Evolutionary conservation across 2,797 vertebrate species (phyloP), one percentile per base, ranked within the genome.

Genomic region (Cuculus canorus): DNA sequence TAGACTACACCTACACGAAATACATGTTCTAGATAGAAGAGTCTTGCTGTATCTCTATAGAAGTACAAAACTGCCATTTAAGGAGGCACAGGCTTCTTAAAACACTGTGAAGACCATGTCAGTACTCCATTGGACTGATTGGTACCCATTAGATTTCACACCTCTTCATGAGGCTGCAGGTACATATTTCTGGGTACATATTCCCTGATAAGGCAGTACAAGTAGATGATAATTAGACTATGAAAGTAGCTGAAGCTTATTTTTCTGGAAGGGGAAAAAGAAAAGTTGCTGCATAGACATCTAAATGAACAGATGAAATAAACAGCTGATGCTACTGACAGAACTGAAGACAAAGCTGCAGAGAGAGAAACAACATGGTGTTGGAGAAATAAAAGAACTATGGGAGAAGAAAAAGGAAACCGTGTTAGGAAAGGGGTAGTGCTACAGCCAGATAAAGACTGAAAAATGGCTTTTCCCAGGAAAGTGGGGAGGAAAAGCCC

Each of bases 381-480:
- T 0, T 71, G 37, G 23, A 77, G 86, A 77, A 27, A 59, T 28
- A 61, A 33, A 65, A 32, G 12, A 56, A 54, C 0, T 2, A 66
- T 11, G 21, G 19, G n/a, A 82, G 28, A 76, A 88, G 8, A 11
- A 61, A 82, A 82, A 25, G 43, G 39, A 79, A 73, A 56, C 6
- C 1, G 2, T 1, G 0, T 4, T 48, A 68, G 22, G 28, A 66
- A 64, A n/a, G 18, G 35, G 61, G 10, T 16, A 45, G 43, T 7
- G 43, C 43, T 45, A 45, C 43, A 63, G 39, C 28, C 39, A 39
- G 15, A 17, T 23, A 57, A 70, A 56, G n/a, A 48, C 17, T 30
- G 13, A 86, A 92, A 83, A 9, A 13, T 0, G 17, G 17, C 13
- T 64, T 80, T 79, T 91, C 13, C 68, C 11, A 39, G 43, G 53